Evolutionary conservation across 2,113 vertebrate genomes (phyloP).

Genomic region (Actenoides lindsayi): DNA sequence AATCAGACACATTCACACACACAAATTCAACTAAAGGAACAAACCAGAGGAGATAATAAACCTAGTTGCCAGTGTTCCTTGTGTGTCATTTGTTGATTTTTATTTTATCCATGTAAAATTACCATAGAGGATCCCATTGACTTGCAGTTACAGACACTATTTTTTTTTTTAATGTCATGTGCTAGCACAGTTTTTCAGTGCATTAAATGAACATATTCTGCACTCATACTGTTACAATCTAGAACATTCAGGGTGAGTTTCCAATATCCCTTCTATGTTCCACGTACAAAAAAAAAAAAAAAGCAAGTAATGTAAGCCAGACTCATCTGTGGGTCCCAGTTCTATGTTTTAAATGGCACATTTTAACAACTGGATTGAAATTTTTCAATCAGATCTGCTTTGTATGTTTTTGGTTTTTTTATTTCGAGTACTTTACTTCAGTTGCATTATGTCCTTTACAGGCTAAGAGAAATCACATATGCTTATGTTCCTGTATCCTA

Average conservation of each 20-base stretch:
- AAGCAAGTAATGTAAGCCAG: neutral
- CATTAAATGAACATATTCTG: neutral
- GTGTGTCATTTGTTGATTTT: neutral
- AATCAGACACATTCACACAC: neutral
- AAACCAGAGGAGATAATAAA: neutral
- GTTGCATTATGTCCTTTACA: neutral
- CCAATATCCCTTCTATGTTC: neutral
- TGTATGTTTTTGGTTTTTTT: neutral
- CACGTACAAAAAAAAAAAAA: neutral
- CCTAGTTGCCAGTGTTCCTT: accelerated
- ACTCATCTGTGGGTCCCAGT: neutral
- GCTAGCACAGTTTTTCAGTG: neutral
- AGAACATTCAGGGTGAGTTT: neutral
- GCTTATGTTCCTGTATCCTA: neutral
- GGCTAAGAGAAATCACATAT: neutral
- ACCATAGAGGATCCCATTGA: neutral
- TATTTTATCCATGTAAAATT: neutral
- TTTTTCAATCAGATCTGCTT: neutral
- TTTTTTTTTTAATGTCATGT: neutral
- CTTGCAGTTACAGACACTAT: neutral
- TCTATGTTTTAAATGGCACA: neutral
- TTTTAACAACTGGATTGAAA: neutral
- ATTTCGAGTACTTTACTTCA: neutral
- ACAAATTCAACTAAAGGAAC: neutral
- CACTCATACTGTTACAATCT: neutral